Base-by-base conservation (phyloP, 2,113 vertebrate species). In the Perca flavescens region DNA sequence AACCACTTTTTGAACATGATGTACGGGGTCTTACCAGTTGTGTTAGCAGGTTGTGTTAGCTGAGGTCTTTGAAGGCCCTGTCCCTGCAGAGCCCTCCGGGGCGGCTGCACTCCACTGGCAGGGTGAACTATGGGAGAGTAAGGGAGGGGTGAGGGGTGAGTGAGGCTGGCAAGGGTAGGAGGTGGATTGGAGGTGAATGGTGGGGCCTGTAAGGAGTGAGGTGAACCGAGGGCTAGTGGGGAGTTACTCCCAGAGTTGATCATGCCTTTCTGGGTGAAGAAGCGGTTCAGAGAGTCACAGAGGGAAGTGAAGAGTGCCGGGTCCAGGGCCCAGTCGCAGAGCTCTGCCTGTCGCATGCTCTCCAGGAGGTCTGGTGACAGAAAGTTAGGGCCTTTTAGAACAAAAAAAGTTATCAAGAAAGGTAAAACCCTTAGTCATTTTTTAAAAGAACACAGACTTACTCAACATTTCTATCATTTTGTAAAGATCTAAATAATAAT, bases 201-300 rank as follows among this genome's bases (percentile, higher is more conserved):
- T 6, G 62, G 79, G 16, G 66, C 72, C 65, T 85, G 89, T 7
- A 79, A 19, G 22, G 88, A 25, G 31, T 90, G 90, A 67, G 85
- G 88, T 10, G 78, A 47, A 2, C 89, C 87, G 1, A 71, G 81
- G 61, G 77, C 79, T 3, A 90, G 16, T 4, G 94, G 88, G 53
- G 91, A 92, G 71, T 80, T 87, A 28, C 67, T 93, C 21, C 93
- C 91, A 2, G 93, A 85, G 40, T 72, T 92, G 71, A 96, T 93
- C 86, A 96, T 93, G 67, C 95, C 95, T 87, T 91, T 96, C 69
- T 95, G 93, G 47, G 94, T 93, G 82, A 96, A 95, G 92, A 96
- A 95, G 69, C 94, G 95, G 85, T 96, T 96, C 74, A 96, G 93
- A 3, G 95, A 96, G 89, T 96, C 95, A 47, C 95, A 96, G 49